Conservation (phyloP, 2,797 vertebrate genomes). For the Poecilia wingei region DNA sequence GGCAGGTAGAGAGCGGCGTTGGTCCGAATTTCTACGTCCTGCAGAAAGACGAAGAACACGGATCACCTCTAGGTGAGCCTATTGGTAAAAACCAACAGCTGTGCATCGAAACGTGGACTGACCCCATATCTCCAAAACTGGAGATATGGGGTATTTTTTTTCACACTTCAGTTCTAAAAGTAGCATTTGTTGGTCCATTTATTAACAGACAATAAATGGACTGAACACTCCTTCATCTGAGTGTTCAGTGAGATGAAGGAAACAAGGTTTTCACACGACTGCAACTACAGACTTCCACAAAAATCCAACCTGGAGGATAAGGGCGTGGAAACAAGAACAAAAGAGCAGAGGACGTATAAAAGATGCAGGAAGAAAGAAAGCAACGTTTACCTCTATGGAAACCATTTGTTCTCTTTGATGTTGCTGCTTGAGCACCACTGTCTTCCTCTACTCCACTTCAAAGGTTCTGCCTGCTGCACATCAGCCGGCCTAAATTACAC, state of each 20-base stretch:
- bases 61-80: not conserved
- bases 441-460: slow-evolving; percentile 50
- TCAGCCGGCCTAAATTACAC: slow-evolving; percentile 49
- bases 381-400: slow-evolving; percentile 36
- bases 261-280: not conserved
- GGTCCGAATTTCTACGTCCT: slow-evolving; percentile 90
- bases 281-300: not conserved
- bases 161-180: not conserved
- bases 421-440: slow-evolving; percentile 30
- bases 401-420: slow-evolving; percentile 55
- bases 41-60: slow-evolving; percentile 7
- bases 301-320: not conserved
- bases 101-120: not conserved
- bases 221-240: not conserved
- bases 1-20: slow-evolving; percentile 90
- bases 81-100: not conserved
- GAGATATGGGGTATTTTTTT: not conserved
- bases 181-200: not conserved
- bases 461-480: slow-evolving; percentile 46
- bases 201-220: not conserved
- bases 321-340: not conserved
- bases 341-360: slow-evolving; percentile 10
- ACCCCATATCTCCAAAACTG: not conserved
- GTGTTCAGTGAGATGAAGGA: not conserved
- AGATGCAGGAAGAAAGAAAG: slow-evolving; percentile 12